Evolutionary conservation across 2,113 vertebrate species (phyloP).

Genomic region (Clupea harengus): DNA sequence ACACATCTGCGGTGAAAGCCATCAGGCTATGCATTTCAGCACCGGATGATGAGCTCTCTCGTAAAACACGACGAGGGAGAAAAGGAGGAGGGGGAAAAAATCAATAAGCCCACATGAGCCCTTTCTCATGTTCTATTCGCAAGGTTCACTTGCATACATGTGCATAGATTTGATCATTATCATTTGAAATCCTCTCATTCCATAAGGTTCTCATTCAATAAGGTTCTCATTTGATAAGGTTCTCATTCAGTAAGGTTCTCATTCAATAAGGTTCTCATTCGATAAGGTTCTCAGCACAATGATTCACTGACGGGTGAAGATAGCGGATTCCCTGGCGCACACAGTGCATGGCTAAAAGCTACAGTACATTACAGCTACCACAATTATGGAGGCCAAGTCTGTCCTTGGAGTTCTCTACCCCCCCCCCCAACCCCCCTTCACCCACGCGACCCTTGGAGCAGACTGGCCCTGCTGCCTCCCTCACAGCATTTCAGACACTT

Average conservation of each 20-base stretch:
- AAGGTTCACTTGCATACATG: not conserved
- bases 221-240: not conserved
- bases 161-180: not conserved
- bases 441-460: not conserved
- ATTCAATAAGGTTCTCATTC: not conserved
- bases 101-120: not conserved
- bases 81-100: not conserved
- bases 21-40: not conserved
- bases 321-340: not conserved
- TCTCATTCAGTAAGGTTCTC: not conserved
- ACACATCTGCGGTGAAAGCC: not conserved
- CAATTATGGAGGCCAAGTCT: not conserved
- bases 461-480: constrained; percentile 19
- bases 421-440: not conserved
- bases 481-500: constrained; percentile 54
- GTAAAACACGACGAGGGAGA: not conserved
- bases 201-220: not conserved
- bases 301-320: not conserved
- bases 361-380: constrained; percentile 3
- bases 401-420: not conserved
- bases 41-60: not conserved
- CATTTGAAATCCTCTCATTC: not conserved
- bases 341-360: not conserved
- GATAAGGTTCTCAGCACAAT: not conserved
- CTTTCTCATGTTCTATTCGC: not conserved